A percentile compares a stretch with the other conserved stretches of the same genome.
These are phyloP conservation scores for Drosophila aldrichi DNA, from an alignment of 2,888 invertebrate species.

Conservation along the genomic window DNA sequence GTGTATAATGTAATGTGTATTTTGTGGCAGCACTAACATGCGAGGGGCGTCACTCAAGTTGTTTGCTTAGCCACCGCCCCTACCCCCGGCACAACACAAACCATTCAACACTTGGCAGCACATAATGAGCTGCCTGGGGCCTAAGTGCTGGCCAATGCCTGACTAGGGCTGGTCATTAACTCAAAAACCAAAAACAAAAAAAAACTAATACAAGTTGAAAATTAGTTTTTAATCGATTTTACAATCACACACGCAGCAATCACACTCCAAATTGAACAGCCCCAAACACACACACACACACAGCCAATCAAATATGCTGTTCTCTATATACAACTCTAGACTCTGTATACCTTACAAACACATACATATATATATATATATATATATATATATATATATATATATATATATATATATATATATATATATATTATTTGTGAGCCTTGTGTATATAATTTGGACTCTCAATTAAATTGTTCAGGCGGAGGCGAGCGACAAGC, in stretches of 20 bases:
- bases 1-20: constrained; percentile 8
- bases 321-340: constrained; percentile 9
- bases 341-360: neutral
- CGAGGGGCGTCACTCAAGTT: constrained; percentile 53
- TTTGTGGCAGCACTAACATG: constrained; percentile 18
- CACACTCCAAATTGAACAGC: constrained; percentile 50
- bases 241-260: constrained; percentile 68
- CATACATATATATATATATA: neutral
- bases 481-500: constrained; percentile 61
- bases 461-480: constrained; percentile 76
- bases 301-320: constrained; percentile 21
- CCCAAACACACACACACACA: constrained; percentile 3
- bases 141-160: constrained; percentile 37
- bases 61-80: constrained; percentile 43
- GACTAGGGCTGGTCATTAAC: constrained; percentile 40
- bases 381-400: neutral
- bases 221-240: constrained; percentile 83
- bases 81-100: neutral
- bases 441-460: constrained; percentile 63
- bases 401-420: neutral
- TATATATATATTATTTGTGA: constrained; percentile 9
- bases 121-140: constrained; percentile 51
- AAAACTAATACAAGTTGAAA: constrained; percentile 52
- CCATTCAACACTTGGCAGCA: constrained; percentile 41
- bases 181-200: constrained; percentile 6